Base-by-base conservation (phyloP, 2,888 invertebrate genomes). In the Eumacrocentrus americanus region DNA sequence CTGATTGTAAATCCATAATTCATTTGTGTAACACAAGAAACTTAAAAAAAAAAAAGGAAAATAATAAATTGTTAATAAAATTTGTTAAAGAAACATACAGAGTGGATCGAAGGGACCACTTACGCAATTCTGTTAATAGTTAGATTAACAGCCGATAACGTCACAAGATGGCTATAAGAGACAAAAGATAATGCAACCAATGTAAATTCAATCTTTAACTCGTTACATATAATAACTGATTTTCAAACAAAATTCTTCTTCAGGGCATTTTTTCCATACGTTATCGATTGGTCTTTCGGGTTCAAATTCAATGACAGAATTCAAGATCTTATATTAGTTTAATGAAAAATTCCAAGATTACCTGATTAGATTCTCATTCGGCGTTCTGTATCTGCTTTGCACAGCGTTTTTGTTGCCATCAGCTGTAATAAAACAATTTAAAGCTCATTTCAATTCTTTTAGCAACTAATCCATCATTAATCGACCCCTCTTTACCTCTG, bases 41-140 rank as follows among this genome's bases (percentile, higher is more conserved):
- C 14, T 54, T 16, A 48, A 53, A 48, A 34, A 63, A 14, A 62
- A 38, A 55, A 35, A 59, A 44, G 47, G 29, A 35, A 44, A 48
- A 44, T 18, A 48, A 9, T 7, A 3, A 57, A 53, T 18, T 6
- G 16, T 29, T 29, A 53, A 53, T 42, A 22, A 54, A 53, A 58
- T 68, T 66, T 66, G 65, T 67, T 66, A 73, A 70, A 75, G 67
- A 73, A 60, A 77, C 75, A 80, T 70, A 75, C 55, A 67, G 74
- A 76, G 80, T 80, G 80, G 80, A 75, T 79, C 76, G 65, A 74
- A 73, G 70, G 50, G 73, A 78, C 80, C 84, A 92, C 92, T 92
- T 92, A 92, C 92, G 91, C 91, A 85, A 92, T 92, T 86, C 92
- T 88, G 89, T 92, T 91, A 87, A 92, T 88, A 85, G 91, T 90